Evolutionary conservation across 1,140 invertebrate species (phyloP).

Genomic region (Listronotus bonariensis): DNA sequence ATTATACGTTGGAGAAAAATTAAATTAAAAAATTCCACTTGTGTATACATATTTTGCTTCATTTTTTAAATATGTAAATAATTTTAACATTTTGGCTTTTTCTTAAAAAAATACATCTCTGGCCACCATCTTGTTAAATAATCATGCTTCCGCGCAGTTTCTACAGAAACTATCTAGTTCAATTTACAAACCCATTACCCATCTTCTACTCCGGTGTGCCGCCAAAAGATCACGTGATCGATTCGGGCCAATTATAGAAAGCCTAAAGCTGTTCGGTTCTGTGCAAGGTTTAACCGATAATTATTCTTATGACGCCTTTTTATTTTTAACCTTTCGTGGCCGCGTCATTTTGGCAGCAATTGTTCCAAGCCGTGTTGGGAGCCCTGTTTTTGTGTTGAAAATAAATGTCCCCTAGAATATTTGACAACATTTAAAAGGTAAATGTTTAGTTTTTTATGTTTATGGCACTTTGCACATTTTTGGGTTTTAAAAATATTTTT

Average conservation of each 20-base stretch:
- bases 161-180: too few relatives aligned
- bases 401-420: slow-evolving; percentile 55
- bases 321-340: neutral
- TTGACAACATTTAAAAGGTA: slow-evolving; percentile 50
- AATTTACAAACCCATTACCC: neutral
- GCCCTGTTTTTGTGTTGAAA: slow-evolving; percentile 52
- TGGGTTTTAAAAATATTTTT: neutral
- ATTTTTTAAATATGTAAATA: too few relatives aligned
- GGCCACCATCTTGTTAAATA: slow-evolving; percentile 4
- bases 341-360: slow-evolving; percentile 52
- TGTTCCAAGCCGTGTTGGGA: slow-evolving; percentile 54
- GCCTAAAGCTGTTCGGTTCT: too few relatives aligned
- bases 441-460: slow-evolving; percentile 17
- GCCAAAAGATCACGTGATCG: neutral
- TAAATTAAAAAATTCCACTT: too few relatives aligned
- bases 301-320: neutral
- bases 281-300: too few relatives aligned
- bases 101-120: too few relatives aligned
- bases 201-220: too few relatives aligned
- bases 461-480: neutral
- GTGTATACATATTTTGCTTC: too few relatives aligned
- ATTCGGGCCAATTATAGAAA: neutral
- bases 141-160: too few relatives aligned
- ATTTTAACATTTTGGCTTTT: too few relatives aligned
- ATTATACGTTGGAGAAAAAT: too few relatives aligned